phyloP scores from a whole-genome alignment of 2,888 invertebrate species.

The Phorcus lineatus region DNA sequence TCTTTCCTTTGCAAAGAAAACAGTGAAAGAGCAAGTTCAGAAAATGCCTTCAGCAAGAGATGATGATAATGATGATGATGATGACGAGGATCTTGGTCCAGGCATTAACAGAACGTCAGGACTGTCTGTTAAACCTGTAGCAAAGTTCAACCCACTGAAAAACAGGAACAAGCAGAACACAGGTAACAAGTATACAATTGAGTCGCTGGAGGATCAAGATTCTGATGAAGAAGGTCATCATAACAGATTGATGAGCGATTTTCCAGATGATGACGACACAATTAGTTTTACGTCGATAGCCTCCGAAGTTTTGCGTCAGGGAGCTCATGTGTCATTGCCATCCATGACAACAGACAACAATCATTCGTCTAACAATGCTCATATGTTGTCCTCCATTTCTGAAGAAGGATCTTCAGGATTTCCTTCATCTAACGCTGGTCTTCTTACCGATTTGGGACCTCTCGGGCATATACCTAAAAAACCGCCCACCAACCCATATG shows the following conservation, averaged over 20 bases:
- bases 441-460: not conserved
- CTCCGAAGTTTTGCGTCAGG: not conserved
- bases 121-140: not conserved
- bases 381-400: not conserved
- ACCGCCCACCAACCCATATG: not conserved
- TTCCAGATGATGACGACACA: not conserved
- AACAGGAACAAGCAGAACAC: not conserved
- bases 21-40: not conserved
- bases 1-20: not conserved
- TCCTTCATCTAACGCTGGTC: not conserved
- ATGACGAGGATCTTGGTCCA: not conserved
- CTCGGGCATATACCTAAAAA: not conserved
- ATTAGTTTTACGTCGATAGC: not conserved
- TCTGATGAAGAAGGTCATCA: not conserved
- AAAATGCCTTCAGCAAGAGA: constrained; percentile 28
- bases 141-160: not conserved
- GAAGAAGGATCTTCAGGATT: not conserved
- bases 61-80: constrained; percentile 23
- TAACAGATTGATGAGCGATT: not conserved
- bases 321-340: not conserved
- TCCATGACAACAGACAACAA: not conserved
- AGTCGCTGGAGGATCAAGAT: not conserved
- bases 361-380: not conserved
- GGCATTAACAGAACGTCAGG: not conserved
- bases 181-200: not conserved